Conservation (phyloP, 1,140 invertebrate species). For the Yoshiicerus persimilis region DNA sequence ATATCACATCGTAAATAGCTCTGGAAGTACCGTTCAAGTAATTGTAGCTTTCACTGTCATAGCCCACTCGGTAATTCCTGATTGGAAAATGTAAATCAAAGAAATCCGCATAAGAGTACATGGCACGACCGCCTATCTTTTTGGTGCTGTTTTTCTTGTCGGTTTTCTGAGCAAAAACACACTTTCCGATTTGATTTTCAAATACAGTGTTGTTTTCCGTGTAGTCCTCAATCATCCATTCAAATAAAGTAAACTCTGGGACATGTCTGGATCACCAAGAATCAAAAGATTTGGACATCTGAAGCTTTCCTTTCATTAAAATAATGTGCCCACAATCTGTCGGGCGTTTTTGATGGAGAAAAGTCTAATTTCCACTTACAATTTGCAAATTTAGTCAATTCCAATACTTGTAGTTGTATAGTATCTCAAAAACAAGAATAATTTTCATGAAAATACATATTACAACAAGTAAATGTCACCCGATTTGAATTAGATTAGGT, state of each 20-base stretch:
- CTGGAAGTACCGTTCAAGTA: neutral
- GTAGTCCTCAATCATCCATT: neutral
- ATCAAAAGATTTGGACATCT: neutral
- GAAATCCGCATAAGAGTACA: neutral
- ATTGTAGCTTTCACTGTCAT: neutral
- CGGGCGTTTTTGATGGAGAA: neutral
- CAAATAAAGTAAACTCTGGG: neutral
- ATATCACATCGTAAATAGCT: constrained; percentile 10
- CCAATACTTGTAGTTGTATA: no score
- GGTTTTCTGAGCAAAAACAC: neutral
- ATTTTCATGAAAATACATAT: no score
- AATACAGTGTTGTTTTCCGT: neutral
- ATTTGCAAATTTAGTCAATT: neutral
- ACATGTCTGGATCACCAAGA: constrained; percentile 14
- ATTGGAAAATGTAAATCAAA: neutral
- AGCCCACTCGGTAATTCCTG: neutral
- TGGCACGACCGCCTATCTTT: neutral
- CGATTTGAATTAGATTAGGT: no score
- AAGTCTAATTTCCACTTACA: neutral
- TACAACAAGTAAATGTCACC: no score
- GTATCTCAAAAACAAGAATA: no score
- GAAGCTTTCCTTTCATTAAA: neutral
- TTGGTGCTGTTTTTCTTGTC: no score
- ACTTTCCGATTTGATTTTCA: neutral
- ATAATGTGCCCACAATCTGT: neutral